A percentile compares a stretch with the other conserved stretches of the same genome.
Conservation (phyloP, 2,113 vertebrate genomes). For the Catharus minimus region DNA sequence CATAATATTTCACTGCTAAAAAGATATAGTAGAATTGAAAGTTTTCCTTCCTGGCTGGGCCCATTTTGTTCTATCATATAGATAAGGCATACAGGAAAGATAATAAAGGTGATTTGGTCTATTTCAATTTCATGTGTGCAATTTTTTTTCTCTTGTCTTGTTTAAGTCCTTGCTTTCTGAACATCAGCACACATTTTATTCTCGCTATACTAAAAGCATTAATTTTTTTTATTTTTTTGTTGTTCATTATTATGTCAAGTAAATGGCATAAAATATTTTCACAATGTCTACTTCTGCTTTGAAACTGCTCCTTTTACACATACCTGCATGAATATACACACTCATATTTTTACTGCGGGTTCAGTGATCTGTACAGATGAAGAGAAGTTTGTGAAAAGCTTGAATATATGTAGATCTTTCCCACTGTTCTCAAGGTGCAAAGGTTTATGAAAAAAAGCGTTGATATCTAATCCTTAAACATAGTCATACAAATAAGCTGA, state of each 20-base stretch:
- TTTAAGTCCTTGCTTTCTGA: background rate
- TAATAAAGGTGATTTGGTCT: background rate
- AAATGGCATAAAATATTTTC: background rate
- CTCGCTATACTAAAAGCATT: background rate
- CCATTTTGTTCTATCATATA: background rate
- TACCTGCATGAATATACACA: rapidly evolving
- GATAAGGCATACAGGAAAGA: background rate
- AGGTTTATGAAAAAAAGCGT: background rate
- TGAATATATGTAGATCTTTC: background rate
- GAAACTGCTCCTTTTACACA: background rate
- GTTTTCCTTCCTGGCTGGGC: background rate
- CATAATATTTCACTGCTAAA: background rate
- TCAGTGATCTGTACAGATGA: background rate
- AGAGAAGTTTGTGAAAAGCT: background rate
- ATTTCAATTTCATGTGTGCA: background rate
- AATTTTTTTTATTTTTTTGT: background rate
- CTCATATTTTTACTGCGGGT: background rate
- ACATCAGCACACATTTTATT: background rate
- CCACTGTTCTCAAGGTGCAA: background rate
- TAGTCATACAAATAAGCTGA: background rate
- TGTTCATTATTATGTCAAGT: background rate
- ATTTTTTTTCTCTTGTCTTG: background rate
- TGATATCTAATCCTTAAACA: background rate
- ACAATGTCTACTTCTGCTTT: background rate
- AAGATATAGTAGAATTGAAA: rapidly evolving